phyloP scores from a whole-genome alignment of 2,797 vertebrate genomes.

The Dryobates pubescens region DNA sequence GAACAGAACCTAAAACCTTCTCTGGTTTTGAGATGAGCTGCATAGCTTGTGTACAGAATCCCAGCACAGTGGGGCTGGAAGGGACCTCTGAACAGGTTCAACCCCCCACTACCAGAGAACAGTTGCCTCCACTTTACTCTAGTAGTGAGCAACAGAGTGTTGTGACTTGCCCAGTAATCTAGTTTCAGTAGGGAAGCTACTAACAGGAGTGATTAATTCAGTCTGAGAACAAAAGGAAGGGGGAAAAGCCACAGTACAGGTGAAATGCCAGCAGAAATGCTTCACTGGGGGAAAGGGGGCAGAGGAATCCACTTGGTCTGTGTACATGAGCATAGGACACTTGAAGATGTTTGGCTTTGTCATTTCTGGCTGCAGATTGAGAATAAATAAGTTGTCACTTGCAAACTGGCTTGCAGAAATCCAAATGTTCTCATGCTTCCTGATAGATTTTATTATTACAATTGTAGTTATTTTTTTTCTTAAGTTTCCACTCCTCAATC shows the following conservation, averaged over 20 bases:
- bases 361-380: not conserved
- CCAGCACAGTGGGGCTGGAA: too few relatives aligned
- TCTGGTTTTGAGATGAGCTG: not conserved
- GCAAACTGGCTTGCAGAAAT: not conserved
- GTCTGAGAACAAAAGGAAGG: not conserved
- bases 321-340: fast-evolving
- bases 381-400: not conserved
- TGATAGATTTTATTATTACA: not conserved
- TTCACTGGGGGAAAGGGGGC: not conserved
- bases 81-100: too few relatives aligned
- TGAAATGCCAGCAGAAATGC: not conserved
- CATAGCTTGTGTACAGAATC: not conserved
- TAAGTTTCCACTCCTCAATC: not conserved
- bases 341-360: not conserved
- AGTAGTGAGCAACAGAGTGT: not conserved
- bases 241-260: not conserved
- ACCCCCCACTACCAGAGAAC: too few relatives aligned
- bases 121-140: not conserved
- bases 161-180: not conserved
- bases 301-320: not conserved
- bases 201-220: constrained; percentile 7
- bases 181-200: not conserved
- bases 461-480: not conserved
- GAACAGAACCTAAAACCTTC: not conserved
- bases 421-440: not conserved